phyloP scores from a whole-genome alignment of 2,113 vertebrate species.

The Anguilla japonica region DNA sequence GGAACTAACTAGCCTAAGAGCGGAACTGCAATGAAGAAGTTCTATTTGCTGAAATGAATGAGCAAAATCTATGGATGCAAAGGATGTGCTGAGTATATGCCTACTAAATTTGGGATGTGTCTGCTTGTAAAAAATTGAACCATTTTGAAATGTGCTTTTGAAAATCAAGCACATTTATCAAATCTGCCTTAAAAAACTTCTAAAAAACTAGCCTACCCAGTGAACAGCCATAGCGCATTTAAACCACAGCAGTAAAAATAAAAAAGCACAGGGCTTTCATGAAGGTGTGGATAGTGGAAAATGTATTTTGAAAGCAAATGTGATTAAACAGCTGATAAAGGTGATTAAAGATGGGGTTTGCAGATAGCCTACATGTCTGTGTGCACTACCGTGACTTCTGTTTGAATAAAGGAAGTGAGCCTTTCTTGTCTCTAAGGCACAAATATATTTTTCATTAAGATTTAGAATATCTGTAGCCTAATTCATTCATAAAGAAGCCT shows the following conservation, averaged over 20 bases:
- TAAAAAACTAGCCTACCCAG: not conserved
- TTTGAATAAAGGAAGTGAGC: not conserved
- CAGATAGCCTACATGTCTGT: not conserved
- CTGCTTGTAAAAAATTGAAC: no score
- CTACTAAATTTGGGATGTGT: no score
- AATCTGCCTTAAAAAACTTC: no score
- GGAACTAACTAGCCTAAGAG: not conserved
- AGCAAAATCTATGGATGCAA: not conserved
- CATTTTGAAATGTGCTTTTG: not conserved
- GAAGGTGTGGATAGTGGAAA: no score
- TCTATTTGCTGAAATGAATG: not conserved
- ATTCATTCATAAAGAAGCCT: no score
- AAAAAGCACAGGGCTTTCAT: not conserved
- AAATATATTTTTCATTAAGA: no score
- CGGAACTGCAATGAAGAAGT: not conserved
- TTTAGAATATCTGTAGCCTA: no score
- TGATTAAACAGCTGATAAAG: not conserved
- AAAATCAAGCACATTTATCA: no score
- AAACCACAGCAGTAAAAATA: no score
- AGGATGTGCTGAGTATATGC: not conserved
- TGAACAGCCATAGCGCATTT: not conserved
- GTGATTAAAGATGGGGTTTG: not conserved
- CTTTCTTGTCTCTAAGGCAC: not conserved
- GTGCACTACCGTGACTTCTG: not conserved
- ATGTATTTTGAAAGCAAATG: no score